Base-by-base conservation (phyloP, 2,797 vertebrate species). In the Diplodus sargus region DNA sequence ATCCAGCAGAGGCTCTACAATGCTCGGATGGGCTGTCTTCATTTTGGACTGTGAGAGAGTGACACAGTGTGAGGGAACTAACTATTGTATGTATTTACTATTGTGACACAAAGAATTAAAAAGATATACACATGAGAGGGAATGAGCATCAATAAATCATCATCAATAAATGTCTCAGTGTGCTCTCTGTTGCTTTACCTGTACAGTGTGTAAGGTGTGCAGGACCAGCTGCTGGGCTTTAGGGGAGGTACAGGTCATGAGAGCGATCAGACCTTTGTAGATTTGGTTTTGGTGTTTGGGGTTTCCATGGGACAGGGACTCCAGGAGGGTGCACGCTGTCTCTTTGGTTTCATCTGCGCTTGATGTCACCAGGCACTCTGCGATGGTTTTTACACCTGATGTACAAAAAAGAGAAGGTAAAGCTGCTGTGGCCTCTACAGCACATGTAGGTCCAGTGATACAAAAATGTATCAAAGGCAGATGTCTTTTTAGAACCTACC, bases 251-350 rank as follows among this genome's bases (percentile, higher is more conserved):
- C 93, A 94, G 0, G 90, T 83, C 87, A 97, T 86, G 65, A 97
- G 79, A 1, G 92, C 91, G 15, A 96, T 73, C 4, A 97, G 89
- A n/a, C 90, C 87, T 90, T 95, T 95, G 83, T 96, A 97, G 16
- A 97, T 95, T 65, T 96, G 95, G 48, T 92, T 93, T 83, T 96
- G 94, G 82, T 95, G 95, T 91, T 92, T 95, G 76, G 94, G 94
- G 85, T 95, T 98, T 85, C 92, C 94, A 0, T 4, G 90, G 81
- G 90, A 95, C 79, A 95, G 85, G 28, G 92, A 90, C 64, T 96
- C 94, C 83, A 97, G 78, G 67, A 98, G 88, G 82, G 85, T 43
- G 54, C 92, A 88, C 0, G 89, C 89, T 3, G 94, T 88, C 66
- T 95, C 94, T 82, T 96, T 96, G 56, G 91, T 90, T 34, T 94